Conservation (phyloP, 2,888 invertebrate genomes). For the Drosophila diplacantha region DNA sequence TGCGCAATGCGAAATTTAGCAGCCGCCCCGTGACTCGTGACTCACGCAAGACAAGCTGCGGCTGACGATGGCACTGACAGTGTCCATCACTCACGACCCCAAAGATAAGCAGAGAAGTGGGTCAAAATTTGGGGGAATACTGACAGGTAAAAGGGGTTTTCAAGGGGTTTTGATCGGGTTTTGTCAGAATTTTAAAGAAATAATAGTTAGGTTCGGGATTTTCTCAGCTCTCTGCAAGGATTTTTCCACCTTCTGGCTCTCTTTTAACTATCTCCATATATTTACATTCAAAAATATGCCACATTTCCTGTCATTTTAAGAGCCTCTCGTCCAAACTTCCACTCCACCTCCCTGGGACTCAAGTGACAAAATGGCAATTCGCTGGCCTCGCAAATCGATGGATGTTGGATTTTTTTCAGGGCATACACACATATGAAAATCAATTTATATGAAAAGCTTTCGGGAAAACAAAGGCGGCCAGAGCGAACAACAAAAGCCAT, state of each 20-base stretch:
- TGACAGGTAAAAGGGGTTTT: not conserved
- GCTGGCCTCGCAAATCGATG: conserved; percentile 2
- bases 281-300: not conserved
- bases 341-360: not conserved
- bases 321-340: not conserved
- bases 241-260: no score
- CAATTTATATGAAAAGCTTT: conserved; percentile 54
- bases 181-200: not conserved
- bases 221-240: not conserved
- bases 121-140: conserved; percentile 1
- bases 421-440: conserved; percentile 35
- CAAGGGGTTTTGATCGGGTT: not conserved
- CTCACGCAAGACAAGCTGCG: conserved; percentile 6
- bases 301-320: not conserved
- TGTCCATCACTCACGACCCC: conserved; percentile 23
- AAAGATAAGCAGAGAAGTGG: conserved; percentile 5
- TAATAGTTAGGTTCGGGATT: not conserved
- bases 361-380: conserved; percentile 23
- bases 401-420: not conserved
- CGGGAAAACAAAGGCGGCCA: not conserved
- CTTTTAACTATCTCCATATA: not conserved
- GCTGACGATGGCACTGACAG: conserved; percentile 15
- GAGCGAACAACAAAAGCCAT: conserved; percentile 28
- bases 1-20: conserved; percentile 34
- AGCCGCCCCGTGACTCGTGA: conserved; percentile 18